Evolutionary conservation across 1,140 invertebrate species (phyloP), one percentile per base, ranked within the genome.

Genomic region (Drosophila setifemur): DNA sequence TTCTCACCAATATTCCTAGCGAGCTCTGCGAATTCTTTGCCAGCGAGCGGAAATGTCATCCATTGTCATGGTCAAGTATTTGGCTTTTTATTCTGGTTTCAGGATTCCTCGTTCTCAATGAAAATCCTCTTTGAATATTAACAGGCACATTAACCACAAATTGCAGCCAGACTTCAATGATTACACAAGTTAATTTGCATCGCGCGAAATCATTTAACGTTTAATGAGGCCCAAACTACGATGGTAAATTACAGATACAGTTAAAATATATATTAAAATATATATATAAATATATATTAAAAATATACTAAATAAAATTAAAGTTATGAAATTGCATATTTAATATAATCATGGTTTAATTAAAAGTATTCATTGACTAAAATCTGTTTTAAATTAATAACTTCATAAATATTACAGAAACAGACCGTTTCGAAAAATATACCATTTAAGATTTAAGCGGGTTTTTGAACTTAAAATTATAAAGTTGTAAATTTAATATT

Each of bases 1-100:
- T 85, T 78, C 60, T 58, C 66, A 40, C 25, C 39, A 57, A 75
- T 68, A 68, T 75, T 57, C 47, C 49, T 47, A 49, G 54, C 44
- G 31, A 48, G 45, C 52, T 61, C 45, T 64, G 50, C 12, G 28
- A 50, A 76, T 71, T 66, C 37, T 31, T 42, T 8, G 25, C n/a
- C 23, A 33, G n/a, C 6, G 25, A 43, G 23, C 37, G 21, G 23
- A 70, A 71, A 71, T 57, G 50, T 25, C 44, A 19, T 11, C 60
- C 52, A 52, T 50, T 64, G 66, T 16, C 44, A 55, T 19, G 55
- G 66, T 16, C 48, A 71, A 48, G 49, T 47, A 28, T 8, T 5
- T 14, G 21, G 23, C 47, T 43, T 25, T 29, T 66, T 53, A 39
- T 45, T 19, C 54, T 63, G 42, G 28, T 63, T 42, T 42, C 63